A percentile compares a stretch with the other conserved stretches of the same genome.
These are phyloP conservation scores for Meloidogyne hapla DNA, from an alignment of 1,140 invertebrate species.

Conservation along the genomic window DNA sequence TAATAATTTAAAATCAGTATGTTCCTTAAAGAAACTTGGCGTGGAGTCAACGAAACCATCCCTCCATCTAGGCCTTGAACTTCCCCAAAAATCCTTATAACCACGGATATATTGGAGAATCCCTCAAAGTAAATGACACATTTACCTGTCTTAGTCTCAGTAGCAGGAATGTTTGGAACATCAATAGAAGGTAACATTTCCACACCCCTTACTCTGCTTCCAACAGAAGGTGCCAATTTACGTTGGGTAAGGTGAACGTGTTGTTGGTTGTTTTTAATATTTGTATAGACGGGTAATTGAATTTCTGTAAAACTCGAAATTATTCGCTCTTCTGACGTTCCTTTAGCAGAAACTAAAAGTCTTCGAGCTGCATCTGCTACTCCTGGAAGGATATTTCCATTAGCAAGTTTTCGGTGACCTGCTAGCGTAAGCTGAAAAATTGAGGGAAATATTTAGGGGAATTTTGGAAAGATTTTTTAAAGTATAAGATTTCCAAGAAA, in stretches of 20 bases:
- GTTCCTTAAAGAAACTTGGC: no score
- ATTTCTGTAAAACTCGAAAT: conserved; percentile 6
- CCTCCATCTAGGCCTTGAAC: no score
- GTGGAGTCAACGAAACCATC: no score
- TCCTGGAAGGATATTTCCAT: conserved; percentile 8
- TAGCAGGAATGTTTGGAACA: conserved; percentile 43
- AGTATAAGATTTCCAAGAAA: neutral
- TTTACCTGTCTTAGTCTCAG: neutral
- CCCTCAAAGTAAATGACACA: neutral
- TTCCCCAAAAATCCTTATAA: no score
- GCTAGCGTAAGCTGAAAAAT: neutral
- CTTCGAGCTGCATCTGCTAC: conserved; percentile 10
- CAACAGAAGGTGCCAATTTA: conserved; percentile 30
- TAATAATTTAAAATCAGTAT: no score
- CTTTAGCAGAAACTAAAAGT: neutral
- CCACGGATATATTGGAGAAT: no score
- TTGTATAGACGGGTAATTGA: conserved; percentile 16
- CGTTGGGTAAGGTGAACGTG: conserved; percentile 51
- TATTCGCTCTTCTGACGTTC: neutral
- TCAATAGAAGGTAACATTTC: conserved; percentile 47
- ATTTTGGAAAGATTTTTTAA: neutral
- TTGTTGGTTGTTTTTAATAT: neutral
- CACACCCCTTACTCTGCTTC: conserved; percentile 36
- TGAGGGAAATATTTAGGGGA: no score
- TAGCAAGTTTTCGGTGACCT: neutral